Conservation (phyloP, 1,140 invertebrate species). For the Arctopsyche grandis region DNA sequence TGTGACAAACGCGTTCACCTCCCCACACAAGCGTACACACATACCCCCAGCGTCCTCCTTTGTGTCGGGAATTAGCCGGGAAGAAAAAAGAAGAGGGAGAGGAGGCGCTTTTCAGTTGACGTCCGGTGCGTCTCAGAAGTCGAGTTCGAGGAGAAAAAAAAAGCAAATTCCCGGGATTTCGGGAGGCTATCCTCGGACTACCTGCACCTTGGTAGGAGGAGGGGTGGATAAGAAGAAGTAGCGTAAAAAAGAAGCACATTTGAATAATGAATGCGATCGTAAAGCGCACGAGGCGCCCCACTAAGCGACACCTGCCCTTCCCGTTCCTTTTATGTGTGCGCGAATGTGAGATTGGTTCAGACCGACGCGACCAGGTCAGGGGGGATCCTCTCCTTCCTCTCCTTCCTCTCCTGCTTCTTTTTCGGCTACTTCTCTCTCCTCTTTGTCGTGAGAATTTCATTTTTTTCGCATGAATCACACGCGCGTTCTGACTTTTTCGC, state of each 20-base stretch:
- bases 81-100: not conserved
- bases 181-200: not conserved
- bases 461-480: too few relatives aligned
- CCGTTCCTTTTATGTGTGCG: slow-evolving; percentile 23
- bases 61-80: not conserved
- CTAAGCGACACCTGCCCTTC: slow-evolving; percentile 46
- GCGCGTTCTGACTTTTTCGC: too few relatives aligned
- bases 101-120: not conserved
- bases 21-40: too few relatives aligned
- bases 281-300: slow-evolving; percentile 47
- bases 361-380: not conserved
- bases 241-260: slow-evolving; percentile 42
- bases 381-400: not conserved
- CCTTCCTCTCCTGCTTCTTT: not conserved
- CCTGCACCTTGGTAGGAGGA: not conserved
- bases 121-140: not conserved
- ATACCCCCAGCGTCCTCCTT: too few relatives aligned
- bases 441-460: too few relatives aligned
- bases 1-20: not conserved
- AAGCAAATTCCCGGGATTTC: too few relatives aligned
- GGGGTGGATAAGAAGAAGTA: slow-evolving; percentile 6
- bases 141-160: too few relatives aligned
- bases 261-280: slow-evolving; percentile 53
- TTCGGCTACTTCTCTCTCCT: not conserved
- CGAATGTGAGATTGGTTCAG: slow-evolving; percentile 22